Percentiles rank a stretch among this genome's conserved stretches.
phyloP scores from a whole-genome alignment of 2,113 vertebrate genomes.

The Todiramphus saurophagus region DNA sequence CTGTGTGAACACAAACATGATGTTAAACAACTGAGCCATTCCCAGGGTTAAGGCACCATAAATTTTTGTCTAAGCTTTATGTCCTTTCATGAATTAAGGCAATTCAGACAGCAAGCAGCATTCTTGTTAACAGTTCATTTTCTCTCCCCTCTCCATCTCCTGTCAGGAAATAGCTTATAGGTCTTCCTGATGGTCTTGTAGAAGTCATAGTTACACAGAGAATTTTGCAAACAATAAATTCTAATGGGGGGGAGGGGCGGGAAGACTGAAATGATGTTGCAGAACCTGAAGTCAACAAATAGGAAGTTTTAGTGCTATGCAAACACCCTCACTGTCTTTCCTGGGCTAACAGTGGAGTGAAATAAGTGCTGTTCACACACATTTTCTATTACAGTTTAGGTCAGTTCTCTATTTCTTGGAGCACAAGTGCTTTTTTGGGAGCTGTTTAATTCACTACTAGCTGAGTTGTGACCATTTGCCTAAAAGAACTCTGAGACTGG shows the following conservation, averaged over 20 bases:
- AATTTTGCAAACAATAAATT: slow-evolving; percentile 20
- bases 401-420: neutral
- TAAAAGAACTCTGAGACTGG: fast-evolving
- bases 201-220: neutral
- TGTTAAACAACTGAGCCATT: slow-evolving; percentile 16
- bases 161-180: slow-evolving; percentile 18
- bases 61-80: slow-evolving; percentile 30
- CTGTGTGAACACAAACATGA: neutral
- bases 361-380: neutral
- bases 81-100: slow-evolving; percentile 25
- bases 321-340: neutral
- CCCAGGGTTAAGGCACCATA: neutral
- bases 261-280: neutral
- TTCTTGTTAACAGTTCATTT: slow-evolving; percentile 37
- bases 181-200: neutral
- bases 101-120: neutral
- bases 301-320: neutral
- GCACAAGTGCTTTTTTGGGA: neutral
- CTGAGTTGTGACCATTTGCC: neutral
- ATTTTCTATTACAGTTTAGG: neutral
- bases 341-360: neutral
- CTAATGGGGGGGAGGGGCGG: neutral
- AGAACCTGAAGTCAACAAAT: neutral
- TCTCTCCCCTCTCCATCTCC: slow-evolving; percentile 15
- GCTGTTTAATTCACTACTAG: neutral